Evolutionary conservation across 1,140 invertebrate species (phyloP).

Genomic region (Drosophila obscura): DNA sequence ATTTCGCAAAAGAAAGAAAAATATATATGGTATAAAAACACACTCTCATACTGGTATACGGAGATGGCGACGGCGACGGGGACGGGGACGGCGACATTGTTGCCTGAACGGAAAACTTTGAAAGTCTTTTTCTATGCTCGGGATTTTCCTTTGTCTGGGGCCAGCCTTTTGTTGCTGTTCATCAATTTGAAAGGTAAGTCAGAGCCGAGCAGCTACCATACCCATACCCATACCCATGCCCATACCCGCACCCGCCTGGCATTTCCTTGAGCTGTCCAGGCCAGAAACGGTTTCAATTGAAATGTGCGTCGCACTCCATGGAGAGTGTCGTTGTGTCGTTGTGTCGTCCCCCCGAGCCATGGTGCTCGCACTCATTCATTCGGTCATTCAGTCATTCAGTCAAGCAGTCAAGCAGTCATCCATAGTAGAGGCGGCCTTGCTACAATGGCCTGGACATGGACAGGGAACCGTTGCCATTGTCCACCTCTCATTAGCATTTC

Average conservation of each 20-base stretch:
- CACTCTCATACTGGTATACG: not conserved
- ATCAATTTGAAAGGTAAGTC: slow-evolving; percentile 80
- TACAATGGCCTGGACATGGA: slow-evolving; percentile 44
- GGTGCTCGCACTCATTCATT: slow-evolving; percentile 25
- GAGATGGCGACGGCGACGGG: too few species aligned
- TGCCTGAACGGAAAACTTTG: slow-evolving; percentile 64
- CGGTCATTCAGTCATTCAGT: slow-evolving; percentile 19
- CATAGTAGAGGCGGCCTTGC: slow-evolving; percentile 5
- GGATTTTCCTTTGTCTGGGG: slow-evolving; percentile 67
- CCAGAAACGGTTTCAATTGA: slow-evolving; percentile 58
- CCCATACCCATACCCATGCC: too few species aligned
- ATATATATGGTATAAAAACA: slow-evolving; percentile 9
- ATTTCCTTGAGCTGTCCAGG: slow-evolving; percentile 21
- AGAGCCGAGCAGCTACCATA: slow-evolving; percentile 1
- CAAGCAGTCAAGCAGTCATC: not conserved
- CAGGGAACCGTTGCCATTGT: slow-evolving; percentile 38
- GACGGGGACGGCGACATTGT: slow-evolving; percentile 18
- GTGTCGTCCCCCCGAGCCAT: not conserved
- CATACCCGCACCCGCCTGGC: not conserved
- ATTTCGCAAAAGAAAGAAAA: slow-evolving; percentile 70
- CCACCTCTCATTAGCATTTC: slow-evolving; percentile 45
- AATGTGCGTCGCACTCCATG: slow-evolving; percentile 47
- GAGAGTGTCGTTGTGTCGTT: slow-evolving; percentile 11
- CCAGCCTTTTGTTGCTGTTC: slow-evolving; percentile 76
- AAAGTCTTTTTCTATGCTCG: slow-evolving; percentile 75